phyloP scores from a whole-genome alignment of 2,888 invertebrate genomes.

The Phrixothrix hirtus region DNA sequence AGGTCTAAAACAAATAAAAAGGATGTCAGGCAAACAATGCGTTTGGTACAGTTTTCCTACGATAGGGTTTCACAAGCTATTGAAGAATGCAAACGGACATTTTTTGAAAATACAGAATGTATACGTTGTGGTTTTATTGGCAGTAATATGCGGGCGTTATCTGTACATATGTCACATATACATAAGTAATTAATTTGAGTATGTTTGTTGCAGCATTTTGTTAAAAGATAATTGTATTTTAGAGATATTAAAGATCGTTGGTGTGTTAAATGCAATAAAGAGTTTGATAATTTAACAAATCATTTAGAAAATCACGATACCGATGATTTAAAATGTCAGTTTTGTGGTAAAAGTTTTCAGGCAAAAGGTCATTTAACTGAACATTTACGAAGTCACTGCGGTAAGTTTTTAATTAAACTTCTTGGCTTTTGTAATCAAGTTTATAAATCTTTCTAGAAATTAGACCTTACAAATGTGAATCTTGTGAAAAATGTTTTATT shows the following conservation, averaged over 20 bases:
- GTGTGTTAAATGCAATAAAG: constrained; percentile 45
- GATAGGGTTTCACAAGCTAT: constrained; percentile 42
- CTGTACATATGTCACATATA: constrained; percentile 44
- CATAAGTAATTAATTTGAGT: constrained; percentile 42
- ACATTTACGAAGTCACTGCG: constrained; percentile 45
- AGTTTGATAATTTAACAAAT: constrained; percentile 37
- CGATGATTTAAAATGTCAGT: constrained; percentile 42
- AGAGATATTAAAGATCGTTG: constrained; percentile 44
- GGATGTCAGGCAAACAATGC: constrained; percentile 18
- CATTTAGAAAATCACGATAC: constrained; percentile 38
- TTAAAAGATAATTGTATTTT: constrained; percentile 13
- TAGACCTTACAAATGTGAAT: constrained; percentile 38
- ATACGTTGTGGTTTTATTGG: constrained; percentile 42
- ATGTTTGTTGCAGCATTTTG: background rate
- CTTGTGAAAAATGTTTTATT: constrained; percentile 42
- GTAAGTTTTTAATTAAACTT: constrained; percentile 23
- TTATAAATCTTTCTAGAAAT: constrained; percentile 33
- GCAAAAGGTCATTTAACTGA: constrained; percentile 44
- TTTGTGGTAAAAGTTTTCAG: constrained; percentile 42
- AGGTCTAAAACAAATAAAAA: constrained; percentile 4
- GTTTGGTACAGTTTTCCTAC: constrained; percentile 36
- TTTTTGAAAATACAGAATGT: constrained; percentile 39
- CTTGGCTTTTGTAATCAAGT: background rate
- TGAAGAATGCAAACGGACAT: constrained; percentile 33
- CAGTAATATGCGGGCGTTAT: constrained; percentile 40